phyloP scores from a whole-genome alignment of 1,140 invertebrate species.

The Eciton burchellii region DNA sequence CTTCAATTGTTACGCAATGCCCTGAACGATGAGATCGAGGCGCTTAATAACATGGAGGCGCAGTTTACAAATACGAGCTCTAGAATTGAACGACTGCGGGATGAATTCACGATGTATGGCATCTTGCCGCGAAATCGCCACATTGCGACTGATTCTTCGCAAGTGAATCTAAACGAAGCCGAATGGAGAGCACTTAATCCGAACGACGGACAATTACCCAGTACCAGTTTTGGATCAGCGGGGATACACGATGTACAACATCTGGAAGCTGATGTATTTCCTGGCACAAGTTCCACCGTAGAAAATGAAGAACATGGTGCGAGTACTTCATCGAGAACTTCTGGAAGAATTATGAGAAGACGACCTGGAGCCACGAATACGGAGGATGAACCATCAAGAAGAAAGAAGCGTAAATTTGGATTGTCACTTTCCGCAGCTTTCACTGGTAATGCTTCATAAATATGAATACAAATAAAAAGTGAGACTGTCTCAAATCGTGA shows the following conservation, averaged over 20 bases:
- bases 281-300: constrained; percentile 21
- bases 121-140: constrained; percentile 45
- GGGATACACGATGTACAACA: neutral
- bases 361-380: constrained; percentile 33
- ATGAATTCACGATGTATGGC: constrained; percentile 61
- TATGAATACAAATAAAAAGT: constrained; percentile 20
- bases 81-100: constrained; percentile 70
- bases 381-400: constrained; percentile 65
- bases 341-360: constrained; percentile 40
- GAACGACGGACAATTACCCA: constrained; percentile 45
- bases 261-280: constrained; percentile 33
- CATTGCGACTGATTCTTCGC: constrained; percentile 14
- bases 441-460: constrained; percentile 27
- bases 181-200: constrained; percentile 17
- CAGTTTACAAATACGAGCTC: constrained; percentile 69
- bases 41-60: constrained; percentile 72
- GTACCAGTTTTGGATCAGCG: constrained; percentile 45
- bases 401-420: constrained; percentile 54
- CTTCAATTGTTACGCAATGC: constrained; percentile 65
- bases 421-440: neutral
- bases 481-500: too few species aligned
- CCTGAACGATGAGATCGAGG: constrained; percentile 71
- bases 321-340: neutral
- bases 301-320: neutral
- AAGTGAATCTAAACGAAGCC: constrained; percentile 34